Conservation (phyloP, 2,888 invertebrate genomes). For the Drosophila prostipennis region DNA sequence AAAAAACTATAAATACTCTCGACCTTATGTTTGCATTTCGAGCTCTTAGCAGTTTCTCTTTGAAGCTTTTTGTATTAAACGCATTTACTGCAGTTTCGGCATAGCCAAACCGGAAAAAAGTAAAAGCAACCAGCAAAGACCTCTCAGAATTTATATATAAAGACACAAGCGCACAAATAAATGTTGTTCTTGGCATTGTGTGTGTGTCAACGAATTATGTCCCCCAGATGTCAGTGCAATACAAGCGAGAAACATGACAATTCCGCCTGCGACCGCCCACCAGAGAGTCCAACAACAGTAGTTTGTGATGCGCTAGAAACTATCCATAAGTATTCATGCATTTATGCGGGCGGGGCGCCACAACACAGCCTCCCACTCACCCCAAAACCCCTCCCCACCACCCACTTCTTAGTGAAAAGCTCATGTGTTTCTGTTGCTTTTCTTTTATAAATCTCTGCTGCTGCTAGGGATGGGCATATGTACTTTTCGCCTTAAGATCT, state of each 20-base stretch:
- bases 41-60: slow-evolving; percentile 12
- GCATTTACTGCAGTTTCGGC: slow-evolving; percentile 59
- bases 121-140: slow-evolving; percentile 19
- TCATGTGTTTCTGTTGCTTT: slow-evolving; percentile 50
- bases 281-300: slow-evolving; percentile 32
- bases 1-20: slow-evolving; percentile 10
- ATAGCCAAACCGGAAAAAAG: slow-evolving; percentile 31
- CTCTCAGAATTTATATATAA: slow-evolving; percentile 26
- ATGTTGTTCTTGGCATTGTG: slow-evolving; percentile 27
- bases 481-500: not conserved
- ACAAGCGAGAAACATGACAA: slow-evolving; percentile 68
- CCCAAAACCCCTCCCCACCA: not conserved
- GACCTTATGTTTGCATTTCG: slow-evolving; percentile 7
- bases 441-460: slow-evolving; percentile 62
- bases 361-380: not conserved
- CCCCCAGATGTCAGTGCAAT: slow-evolving; percentile 71
- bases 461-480: slow-evolving; percentile 14
- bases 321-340: slow-evolving; percentile 69
- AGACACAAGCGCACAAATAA: slow-evolving; percentile 27
- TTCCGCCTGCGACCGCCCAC: slow-evolving; percentile 44
- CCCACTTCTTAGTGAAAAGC: slow-evolving; percentile 7
- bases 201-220: slow-evolving; percentile 65
- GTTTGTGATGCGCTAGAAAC: slow-evolving; percentile 61
- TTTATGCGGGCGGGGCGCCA: slow-evolving; percentile 51
- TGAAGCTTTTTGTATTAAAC: slow-evolving; percentile 43